These are phyloP conservation scores for Sebastiscus tertius DNA, from an alignment of 2,797 vertebrate genomes.

Conservation along the genomic window DNA sequence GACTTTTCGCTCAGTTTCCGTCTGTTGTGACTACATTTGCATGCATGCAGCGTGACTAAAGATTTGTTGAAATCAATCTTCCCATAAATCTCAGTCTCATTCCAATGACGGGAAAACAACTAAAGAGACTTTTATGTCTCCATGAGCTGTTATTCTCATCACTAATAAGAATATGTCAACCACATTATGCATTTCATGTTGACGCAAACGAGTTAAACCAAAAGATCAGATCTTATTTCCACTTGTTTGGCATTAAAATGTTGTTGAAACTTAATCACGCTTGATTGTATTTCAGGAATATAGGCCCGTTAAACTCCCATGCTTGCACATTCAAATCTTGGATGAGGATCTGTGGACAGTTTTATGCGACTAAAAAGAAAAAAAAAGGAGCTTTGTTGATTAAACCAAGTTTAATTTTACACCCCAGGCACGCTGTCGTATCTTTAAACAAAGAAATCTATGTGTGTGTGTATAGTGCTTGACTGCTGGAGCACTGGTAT, in stretches of 20 bases:
- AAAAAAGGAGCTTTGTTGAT: slow-evolving; percentile 49
- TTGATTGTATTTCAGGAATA: background rate
- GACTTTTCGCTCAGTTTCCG: background rate
- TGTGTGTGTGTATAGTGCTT: slow-evolving; percentile 9
- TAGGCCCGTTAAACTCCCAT: background rate
- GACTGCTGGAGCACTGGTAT: slow-evolving; percentile 43
- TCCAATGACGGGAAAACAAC: background rate
- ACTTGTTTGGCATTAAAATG: background rate
- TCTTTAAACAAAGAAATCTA: slow-evolving; percentile 55
- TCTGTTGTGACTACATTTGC: background rate
- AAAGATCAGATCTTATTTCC: background rate
- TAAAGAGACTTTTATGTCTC: background rate
- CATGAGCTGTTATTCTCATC: slow-evolving; percentile 6
- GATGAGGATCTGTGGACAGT: slow-evolving; percentile 50
- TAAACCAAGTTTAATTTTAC: slow-evolving; percentile 49
- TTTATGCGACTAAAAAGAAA: slow-evolving; percentile 35
- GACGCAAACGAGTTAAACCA: slow-evolving; percentile 5
- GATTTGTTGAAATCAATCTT: slow-evolving; percentile 13
- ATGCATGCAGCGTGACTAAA: slow-evolving; percentile 13
- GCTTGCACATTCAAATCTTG: slow-evolving; percentile 19
- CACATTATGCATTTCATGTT: slow-evolving; percentile 11
- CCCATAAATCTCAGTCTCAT: background rate
- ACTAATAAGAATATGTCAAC: slow-evolving; percentile 13
- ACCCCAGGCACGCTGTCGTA: slow-evolving; percentile 28
- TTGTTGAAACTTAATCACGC: background rate